Evolutionary conservation across 2,888 invertebrate species (phyloP), one percentile per base, ranked within the genome.

Genomic region (Halictus ligatus): DNA sequence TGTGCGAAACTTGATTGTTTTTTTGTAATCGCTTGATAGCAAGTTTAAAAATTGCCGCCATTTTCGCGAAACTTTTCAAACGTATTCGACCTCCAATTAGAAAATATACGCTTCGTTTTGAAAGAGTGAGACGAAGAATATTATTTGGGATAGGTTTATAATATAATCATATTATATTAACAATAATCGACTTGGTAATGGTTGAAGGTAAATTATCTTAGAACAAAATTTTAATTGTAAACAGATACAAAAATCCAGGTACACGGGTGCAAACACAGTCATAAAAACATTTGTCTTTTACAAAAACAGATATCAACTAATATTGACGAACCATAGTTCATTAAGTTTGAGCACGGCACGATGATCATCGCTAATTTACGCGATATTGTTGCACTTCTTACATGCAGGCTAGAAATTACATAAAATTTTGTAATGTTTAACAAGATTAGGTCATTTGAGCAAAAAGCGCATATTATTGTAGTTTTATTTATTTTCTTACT

Each of bases 341-440:
- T 78, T 73, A 40, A 71, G 72, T 67, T 76, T 80, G 64, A 80
- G 73, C 46, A 79, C 6, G 64, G 43, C 73, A 71, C 35, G 35
- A 15, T 18, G 69, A 43, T 78, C 69, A n/a, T 81, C 85, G 12
- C 15, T 79, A 76, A 86, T 80, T 85, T 85, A 88, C 76, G 79
- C 60, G 40, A 76, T 48, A 74, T 77, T 85, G 87, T 88, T 90
- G 90, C 93, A 93, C 87, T 93, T 94, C 75, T 85, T 92, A 90
- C 93, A 94, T 78, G 90, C 79, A 78, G 92, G 91, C 93, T 93
- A 90, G 86, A 94, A 92, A 92, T 79, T 12, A 89, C 80, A 85
- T 86, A 85, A 80, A 88, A 83, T 86, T 88, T 60, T 81, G 73
- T 87, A 80, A 86, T 87, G 73, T 83, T 89, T 75, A n/a, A 75